Base-by-base conservation (phyloP, 2,113 vertebrate genomes). In the Cryptotis parvus region DNA sequence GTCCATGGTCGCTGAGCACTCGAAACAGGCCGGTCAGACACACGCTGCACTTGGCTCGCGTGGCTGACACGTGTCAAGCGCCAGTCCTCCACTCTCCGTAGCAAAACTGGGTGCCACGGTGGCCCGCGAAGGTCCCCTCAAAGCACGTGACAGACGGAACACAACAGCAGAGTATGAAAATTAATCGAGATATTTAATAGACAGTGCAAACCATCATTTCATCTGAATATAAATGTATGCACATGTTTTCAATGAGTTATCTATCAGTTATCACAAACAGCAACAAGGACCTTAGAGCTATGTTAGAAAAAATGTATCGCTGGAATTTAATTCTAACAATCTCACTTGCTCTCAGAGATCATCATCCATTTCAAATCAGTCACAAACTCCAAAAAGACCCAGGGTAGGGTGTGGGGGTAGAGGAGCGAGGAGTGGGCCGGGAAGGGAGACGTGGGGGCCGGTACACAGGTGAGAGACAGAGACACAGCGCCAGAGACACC, bases 181-280 rank as follows among this genome's bases (percentile, higher is more conserved):
- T 98, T 98, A 98, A 98, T 98, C 55, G 86, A 98, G 98, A 98
- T 98, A 98, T 99, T 99, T 99, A 99, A 99, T 99, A 97, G 97
- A 98, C 98, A 98, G 97, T 98, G 98, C 98, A 99, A 99, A 99
- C 98, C 98, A 99, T 97, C 98, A 97, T 97, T 95, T 98, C 97
- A 98, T 98, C 98, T 98, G 98, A 98, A 98, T 98, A 98, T 98
- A 99, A 98, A 98, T 98, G 98, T 98, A 98, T 98, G 98, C 98
- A 98, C 97, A 98, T 98, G 98, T 98, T 96, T 96, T 97, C 97
- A 97, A 98, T 97, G 96, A 96, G 95, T 97, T 98, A 98, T 95
- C 95, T 96, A 96, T 95, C 96, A 96, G 96, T 97, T 96, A 97
- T 97, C 97, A 98, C 98, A 96, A 97, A 98, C 96, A 98, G 97